phyloP scores from a whole-genome alignment of 1,140 invertebrate genomes.

The Oncopodura yosiiana region DNA sequence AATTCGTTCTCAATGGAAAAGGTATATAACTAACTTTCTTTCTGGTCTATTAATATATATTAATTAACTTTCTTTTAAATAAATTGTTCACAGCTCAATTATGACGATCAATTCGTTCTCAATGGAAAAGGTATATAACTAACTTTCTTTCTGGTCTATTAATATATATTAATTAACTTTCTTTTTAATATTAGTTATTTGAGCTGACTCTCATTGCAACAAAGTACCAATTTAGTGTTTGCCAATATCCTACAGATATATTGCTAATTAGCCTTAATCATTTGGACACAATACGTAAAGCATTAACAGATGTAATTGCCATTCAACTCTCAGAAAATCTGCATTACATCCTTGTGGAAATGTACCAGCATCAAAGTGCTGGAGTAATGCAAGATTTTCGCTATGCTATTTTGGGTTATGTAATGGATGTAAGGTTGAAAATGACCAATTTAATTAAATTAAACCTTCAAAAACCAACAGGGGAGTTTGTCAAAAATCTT shows the following conservation, averaged over 20 bases:
- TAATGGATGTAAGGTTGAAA: conserved; percentile 29
- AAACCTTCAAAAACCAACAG: conserved; percentile 21
- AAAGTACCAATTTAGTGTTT: conserved; percentile 32
- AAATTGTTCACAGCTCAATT: conserved; percentile 29
- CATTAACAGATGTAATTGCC: conserved; percentile 21
- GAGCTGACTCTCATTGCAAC: conserved; percentile 32
- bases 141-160: too few relatives aligned
- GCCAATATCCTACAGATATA: conserved; percentile 27
- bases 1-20: conserved; percentile 34
- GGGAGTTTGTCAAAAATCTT: conserved; percentile 26
- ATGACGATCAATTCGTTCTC: conserved; percentile 33
- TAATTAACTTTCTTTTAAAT: conserved; percentile 8
- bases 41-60: background rate
- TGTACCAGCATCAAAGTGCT: background rate
- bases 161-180: conserved; percentile 5
- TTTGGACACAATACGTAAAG: conserved; percentile 26
- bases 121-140: conserved; percentile 29
- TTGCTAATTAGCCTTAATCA: conserved; percentile 32
- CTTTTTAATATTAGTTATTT: conserved; percentile 22
- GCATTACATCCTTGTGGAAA: conserved; percentile 19
- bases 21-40: conserved; percentile 15
- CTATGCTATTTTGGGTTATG: conserved; percentile 23
- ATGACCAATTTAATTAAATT: conserved; percentile 34
- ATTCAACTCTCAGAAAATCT: conserved; percentile 19
- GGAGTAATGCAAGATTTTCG: conserved; percentile 21